Percentiles rank a stretch among this genome's conserved stretches.
These are phyloP conservation scores for Nycticorax nycticorax DNA, from an alignment of 2,113 vertebrate genomes.

Conservation along the genomic window DNA sequence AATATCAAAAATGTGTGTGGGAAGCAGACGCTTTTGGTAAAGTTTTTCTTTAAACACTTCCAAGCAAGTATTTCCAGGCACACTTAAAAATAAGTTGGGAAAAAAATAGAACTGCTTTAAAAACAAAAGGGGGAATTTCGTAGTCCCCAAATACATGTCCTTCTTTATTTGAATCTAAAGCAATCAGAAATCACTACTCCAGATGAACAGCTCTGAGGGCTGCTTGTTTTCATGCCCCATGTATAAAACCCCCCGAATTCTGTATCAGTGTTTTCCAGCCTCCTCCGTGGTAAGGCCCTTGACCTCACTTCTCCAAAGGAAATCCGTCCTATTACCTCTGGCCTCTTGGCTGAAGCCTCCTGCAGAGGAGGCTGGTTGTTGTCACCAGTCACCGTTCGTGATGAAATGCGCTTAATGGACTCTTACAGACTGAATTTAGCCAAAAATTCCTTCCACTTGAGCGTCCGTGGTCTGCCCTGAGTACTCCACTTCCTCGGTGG, in stretches of 20 bases:
- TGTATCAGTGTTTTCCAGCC: rapidly evolving
- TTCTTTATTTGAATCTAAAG: neutral
- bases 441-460: neutral
- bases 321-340: neutral
- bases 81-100: neutral
- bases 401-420: neutral
- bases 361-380: neutral
- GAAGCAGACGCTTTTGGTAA: neutral
- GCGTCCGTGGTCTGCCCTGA: rapidly evolving
- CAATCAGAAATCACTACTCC: neutral
- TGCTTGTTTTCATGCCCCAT: neutral
- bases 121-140: neutral
- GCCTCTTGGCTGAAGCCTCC: neutral
- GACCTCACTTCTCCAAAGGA: neutral
- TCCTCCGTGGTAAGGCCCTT: neutral
- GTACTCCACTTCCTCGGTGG: rapidly evolving
- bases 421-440: neutral
- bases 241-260: neutral
- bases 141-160: neutral
- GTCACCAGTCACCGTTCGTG: neutral
- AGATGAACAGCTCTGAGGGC: neutral
- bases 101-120: neutral
- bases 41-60: neutral
- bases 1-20: neutral
- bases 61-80: neutral